These are phyloP conservation scores for Bradypus variegatus DNA, from an alignment of 2,797 vertebrate genomes.

Conservation along the genomic window DNA sequence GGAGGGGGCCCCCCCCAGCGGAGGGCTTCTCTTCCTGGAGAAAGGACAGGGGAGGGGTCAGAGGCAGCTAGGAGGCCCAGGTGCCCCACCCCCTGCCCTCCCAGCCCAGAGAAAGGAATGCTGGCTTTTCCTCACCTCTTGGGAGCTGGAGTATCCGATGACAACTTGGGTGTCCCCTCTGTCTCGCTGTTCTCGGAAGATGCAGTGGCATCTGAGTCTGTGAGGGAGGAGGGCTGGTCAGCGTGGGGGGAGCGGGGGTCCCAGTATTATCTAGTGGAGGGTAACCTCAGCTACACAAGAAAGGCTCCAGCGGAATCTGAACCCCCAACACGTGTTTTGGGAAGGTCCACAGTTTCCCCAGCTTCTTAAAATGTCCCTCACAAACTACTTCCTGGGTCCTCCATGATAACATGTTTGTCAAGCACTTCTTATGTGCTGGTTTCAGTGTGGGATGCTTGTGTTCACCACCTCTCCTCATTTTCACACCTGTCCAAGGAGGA, in stretches of 20 bases:
- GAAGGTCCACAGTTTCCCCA: neutral
- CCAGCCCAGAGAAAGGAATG: neutral
- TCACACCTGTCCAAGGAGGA: neutral
- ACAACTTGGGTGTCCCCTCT: slow-evolving; percentile 79
- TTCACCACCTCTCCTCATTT: neutral
- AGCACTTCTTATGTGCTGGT: neutral
- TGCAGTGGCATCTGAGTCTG: slow-evolving; percentile 90
- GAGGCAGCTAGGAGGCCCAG: neutral
- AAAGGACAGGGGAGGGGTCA: slow-evolving; percentile 44
- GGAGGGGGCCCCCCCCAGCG: slow-evolving; percentile 60
- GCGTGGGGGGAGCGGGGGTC: neutral
- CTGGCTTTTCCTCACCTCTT: slow-evolving; percentile 80
- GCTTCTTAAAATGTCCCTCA: neutral
- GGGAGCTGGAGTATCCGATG: slow-evolving; percentile 76
- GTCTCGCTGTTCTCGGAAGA: slow-evolving; percentile 91
- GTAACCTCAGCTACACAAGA: neutral
- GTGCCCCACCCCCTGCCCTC: neutral
- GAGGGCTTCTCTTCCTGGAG: slow-evolving; percentile 72
- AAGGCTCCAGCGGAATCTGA: neutral
- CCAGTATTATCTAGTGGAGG: neutral
- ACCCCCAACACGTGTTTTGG: neutral
- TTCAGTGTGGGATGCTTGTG: neutral
- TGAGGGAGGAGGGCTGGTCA: neutral
- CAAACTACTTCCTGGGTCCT: neutral
- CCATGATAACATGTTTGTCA: neutral